Percentiles rank a stretch among this genome's conserved stretches.
These are phyloP conservation scores for Zhuqinia jingwanae DNA, from an alignment of 2,888 invertebrate genomes.

Conservation along the genomic window DNA sequence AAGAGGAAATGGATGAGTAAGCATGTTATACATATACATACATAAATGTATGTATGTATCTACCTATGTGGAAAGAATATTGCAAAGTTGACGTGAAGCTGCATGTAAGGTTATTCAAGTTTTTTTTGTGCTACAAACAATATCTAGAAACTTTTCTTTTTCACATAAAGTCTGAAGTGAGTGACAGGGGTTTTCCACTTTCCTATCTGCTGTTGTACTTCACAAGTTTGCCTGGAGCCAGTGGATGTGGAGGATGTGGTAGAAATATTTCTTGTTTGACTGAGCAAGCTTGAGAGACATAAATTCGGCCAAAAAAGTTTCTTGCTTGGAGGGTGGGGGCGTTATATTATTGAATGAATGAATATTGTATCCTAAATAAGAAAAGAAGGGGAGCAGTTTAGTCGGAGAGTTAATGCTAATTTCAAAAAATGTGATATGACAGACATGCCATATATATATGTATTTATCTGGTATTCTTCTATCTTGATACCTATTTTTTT, in stretches of 20 bases:
- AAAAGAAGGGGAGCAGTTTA: too few relatives aligned
- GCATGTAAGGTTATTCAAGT: constrained; percentile 50
- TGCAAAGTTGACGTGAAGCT: too few relatives aligned
- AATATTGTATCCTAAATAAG: too few relatives aligned
- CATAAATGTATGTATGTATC: too few relatives aligned
- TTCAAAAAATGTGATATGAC: neutral
- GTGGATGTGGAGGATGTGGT: neutral
- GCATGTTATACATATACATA: too few relatives aligned
- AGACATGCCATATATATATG: too few relatives aligned
- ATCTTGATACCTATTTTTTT: too few relatives aligned
- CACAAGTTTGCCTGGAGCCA: constrained; percentile 48
- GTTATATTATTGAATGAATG: too few relatives aligned
- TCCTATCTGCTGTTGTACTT: constrained; percentile 41
- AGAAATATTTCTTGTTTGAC: constrained; percentile 37
- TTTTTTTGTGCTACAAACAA: constrained; percentile 62
- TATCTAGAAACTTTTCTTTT: constrained; percentile 62
- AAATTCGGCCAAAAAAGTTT: neutral
- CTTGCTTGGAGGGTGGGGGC: neutral
- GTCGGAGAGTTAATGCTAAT: neutral
- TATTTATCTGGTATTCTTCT: too few relatives aligned
- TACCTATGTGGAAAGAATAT: too few relatives aligned
- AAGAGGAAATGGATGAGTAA: constrained; percentile 53
- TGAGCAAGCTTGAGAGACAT: constrained; percentile 51
- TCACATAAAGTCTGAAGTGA: constrained; percentile 64
- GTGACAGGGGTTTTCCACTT: constrained; percentile 64